phyloP scores from a whole-genome alignment of 53 echinoderm and acorn worm species.

The Holothuria scabra region DNA sequence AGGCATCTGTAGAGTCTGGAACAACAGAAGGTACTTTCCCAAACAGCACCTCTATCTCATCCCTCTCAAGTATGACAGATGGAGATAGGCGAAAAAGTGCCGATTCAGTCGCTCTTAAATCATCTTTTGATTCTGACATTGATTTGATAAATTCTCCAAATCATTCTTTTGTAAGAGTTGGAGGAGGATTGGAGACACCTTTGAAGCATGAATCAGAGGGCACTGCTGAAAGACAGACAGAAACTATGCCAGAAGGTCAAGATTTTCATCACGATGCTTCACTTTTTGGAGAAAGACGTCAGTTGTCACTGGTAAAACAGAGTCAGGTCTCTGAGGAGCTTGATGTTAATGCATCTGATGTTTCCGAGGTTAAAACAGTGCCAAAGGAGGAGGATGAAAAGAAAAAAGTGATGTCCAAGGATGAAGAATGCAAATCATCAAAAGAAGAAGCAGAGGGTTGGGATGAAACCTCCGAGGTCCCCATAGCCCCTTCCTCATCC shows the following conservation, averaged over 20 bases:
- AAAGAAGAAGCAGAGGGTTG: no score
- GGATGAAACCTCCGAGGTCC: no score
- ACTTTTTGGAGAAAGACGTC: slow-evolving; percentile 22
- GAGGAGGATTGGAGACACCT: background rate
- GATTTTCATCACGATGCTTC: background rate
- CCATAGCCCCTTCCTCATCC: background rate
- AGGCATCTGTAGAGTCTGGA: slow-evolving; percentile 80
- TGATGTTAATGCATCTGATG: background rate
- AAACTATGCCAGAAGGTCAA: background rate
- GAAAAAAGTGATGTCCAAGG: no score
- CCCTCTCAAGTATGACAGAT: slow-evolving; percentile 84
- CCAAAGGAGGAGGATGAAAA: no score
- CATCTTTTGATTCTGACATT: slow-evolving; percentile 39
- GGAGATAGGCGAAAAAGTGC: slow-evolving; percentile 59
- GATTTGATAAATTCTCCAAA: slow-evolving; percentile 19
- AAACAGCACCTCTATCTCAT: slow-evolving; percentile 91
- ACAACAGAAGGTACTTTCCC: slow-evolving; percentile 89
- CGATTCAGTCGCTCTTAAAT: slow-evolving; percentile 37
- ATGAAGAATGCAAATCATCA: no score
- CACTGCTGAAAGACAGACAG: background rate
- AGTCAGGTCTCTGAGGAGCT: slow-evolving; percentile 20
- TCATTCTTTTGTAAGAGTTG: slow-evolving; percentile 6
- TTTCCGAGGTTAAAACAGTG: no score
- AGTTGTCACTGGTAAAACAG: slow-evolving; percentile 42
- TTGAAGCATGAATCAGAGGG: background rate